Evolutionary conservation across 2,797 vertebrate genomes (phyloP), one percentile per base, ranked within the genome.

Genomic region (Chelon labrosus): DNA sequence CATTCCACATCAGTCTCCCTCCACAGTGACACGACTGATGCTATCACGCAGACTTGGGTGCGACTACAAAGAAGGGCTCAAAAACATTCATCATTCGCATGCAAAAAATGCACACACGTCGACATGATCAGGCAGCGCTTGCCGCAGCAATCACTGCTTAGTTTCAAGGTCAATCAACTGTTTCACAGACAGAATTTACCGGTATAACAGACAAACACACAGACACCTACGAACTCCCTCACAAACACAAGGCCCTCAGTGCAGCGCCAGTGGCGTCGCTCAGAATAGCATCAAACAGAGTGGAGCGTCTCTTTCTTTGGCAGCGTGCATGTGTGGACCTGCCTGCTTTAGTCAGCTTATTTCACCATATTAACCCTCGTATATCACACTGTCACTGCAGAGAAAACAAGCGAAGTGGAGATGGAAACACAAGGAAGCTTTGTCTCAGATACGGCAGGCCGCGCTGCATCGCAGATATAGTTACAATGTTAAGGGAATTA

Each of bases 281-380:
- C 31, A 89, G 84, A 93, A 93, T 91, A 91, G 83, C 88, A 92
- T 90, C 86, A 90, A 91, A 91, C 81, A 42, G 65, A 87, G 41
- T 64, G 71, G 16, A 77, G 85, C 7, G 46, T 79, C 64, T 84
- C 77, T 75, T 41, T 85, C 79, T 61, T 76, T 64, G 62, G 46
- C 60, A 38, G 46, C 2, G 41, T 83, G 66, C 92, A 79, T 89
- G 93, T 85, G 86, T 59, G 68, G 88, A 91, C 92, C 76, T 85
- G 89, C 76, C 80, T n/a, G 76, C 82, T 70, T 84, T 62, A 74
- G 79, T 81, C 59, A 37, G 72, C 73, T 85, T 61, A 84, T 92
- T 90, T 85, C 79, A 65, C 44, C 82, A 87, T 58, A 90, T 83
- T 82, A 84, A 78, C 73, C 70, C 82, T 88, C 79, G 61, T 87